phyloP scores from a whole-genome alignment of 2,888 invertebrate species.

The Epiperipatus broadwayi region DNA sequence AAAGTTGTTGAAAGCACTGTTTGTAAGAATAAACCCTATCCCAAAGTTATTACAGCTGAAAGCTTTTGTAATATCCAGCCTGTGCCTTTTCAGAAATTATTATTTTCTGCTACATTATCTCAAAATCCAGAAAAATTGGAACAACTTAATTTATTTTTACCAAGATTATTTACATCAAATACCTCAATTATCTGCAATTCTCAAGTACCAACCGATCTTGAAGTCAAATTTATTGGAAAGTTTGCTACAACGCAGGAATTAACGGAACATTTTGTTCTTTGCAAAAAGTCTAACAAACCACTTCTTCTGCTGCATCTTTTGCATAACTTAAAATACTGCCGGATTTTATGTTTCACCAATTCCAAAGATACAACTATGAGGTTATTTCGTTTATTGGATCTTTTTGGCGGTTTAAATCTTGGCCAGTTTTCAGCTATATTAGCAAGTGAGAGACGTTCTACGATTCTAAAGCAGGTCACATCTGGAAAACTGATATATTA shows the following conservation, averaged over 20 bases:
- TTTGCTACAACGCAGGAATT: conserved; percentile 44
- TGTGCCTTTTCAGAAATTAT: conserved; percentile 49
- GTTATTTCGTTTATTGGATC: too few species aligned
- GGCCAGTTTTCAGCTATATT: conserved; percentile 32
- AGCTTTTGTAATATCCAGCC: too few species aligned
- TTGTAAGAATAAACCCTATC: too few species aligned
- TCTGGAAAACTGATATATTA: conserved; percentile 36
- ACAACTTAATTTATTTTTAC: conserved; percentile 68
- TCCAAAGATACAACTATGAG: conserved; percentile 58
- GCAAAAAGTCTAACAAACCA: conserved; percentile 43
- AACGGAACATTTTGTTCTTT: conserved; percentile 27
- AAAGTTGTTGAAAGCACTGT: too few species aligned
- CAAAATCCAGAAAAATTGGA: conserved; percentile 90
- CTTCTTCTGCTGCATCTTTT: conserved; percentile 50
- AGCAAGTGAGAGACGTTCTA: conserved; percentile 40
- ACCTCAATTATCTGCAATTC: too few species aligned
- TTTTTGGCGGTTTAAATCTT: conserved; percentile 27
- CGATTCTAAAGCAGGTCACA: conserved; percentile 46
- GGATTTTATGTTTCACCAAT: conserved; percentile 74
- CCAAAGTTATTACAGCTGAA: too few species aligned
- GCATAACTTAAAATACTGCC: conserved; percentile 39
- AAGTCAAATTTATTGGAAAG: conserved; percentile 45
- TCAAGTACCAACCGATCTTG: too few species aligned
- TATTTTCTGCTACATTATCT: conserved; percentile 92
- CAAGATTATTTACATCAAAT: conserved; percentile 69